Percentiles rank a stretch among this genome's conserved stretches.
These are phyloP conservation scores for Pangasius djambal DNA, from an alignment of 2,797 vertebrate genomes.

Conservation along the genomic window DNA sequence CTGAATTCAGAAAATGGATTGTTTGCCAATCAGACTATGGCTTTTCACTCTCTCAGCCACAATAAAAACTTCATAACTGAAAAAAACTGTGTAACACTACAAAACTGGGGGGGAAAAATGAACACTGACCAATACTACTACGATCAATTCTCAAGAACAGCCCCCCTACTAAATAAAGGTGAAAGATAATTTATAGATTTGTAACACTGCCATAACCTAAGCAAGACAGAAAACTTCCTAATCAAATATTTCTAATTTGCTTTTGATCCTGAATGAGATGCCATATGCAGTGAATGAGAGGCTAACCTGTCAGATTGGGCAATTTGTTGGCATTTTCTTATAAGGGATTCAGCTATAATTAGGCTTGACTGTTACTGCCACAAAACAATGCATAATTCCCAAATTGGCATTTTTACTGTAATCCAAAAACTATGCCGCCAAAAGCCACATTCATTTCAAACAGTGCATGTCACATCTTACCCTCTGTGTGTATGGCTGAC, in stretches of 20 bases:
- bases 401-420: not conserved
- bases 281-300: not conserved
- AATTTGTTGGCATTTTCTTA: not conserved
- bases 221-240: not conserved
- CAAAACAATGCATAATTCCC: not conserved
- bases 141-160: not conserved
- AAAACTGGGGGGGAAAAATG: not conserved
- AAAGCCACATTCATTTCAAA: not conserved
- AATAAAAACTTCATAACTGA: not conserved
- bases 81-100: not conserved
- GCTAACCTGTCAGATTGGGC: not conserved
- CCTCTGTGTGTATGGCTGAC: constrained; percentile 97
- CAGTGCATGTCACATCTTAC: constrained; percentile 71
- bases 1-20: not conserved
- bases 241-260: not conserved
- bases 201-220: not conserved
- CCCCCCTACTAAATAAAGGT: not conserved
- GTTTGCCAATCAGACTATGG: not conserved
- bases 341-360: constrained; percentile 2
- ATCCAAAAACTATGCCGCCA: not conserved
- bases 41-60: not conserved
- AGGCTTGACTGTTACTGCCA: not conserved
- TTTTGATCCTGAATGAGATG: not conserved
- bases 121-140: not conserved
- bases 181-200: not conserved